phyloP scores from a whole-genome alignment of 2,888 invertebrate genomes.

The Holacanthella duospinosa region DNA sequence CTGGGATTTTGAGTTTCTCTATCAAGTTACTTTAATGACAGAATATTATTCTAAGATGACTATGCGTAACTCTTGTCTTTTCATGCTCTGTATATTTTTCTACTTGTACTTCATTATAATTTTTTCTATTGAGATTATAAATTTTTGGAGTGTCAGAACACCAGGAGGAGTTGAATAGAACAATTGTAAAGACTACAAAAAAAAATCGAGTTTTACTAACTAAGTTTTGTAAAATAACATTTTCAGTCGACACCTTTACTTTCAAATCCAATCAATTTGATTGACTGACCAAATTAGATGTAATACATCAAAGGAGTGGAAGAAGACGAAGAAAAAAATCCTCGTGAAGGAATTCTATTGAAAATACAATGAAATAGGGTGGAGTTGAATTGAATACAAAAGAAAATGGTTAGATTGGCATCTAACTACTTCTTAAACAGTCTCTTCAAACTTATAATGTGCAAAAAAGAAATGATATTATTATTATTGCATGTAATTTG shows the following conservation, averaged over 20 bases:
- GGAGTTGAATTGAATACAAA: too few species aligned
- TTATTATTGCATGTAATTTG: too few species aligned
- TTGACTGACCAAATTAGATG: neutral
- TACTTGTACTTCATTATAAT: neutral
- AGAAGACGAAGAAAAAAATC: too few species aligned
- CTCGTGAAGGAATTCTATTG: too few species aligned
- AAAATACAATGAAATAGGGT: too few species aligned
- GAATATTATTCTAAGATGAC: conserved; percentile 15
- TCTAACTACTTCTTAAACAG: too few species aligned
- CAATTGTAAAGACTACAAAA: neutral
- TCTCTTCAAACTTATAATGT: too few species aligned
- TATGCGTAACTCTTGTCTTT: conserved; percentile 5
- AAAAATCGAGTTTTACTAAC: too few species aligned
- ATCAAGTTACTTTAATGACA: conserved; percentile 8
- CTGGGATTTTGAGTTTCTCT: conserved; percentile 1
- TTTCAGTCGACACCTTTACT: neutral
- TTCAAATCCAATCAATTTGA: neutral
- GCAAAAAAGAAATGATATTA: too few species aligned
- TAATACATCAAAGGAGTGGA: too few species aligned
- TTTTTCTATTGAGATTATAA: neutral
- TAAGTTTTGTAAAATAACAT: neutral
- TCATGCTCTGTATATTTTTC: neutral
- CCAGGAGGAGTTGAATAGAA: neutral
- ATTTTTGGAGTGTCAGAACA: neutral
- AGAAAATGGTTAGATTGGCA: too few species aligned